These are phyloP conservation scores for Neoaliturus tenellus DNA, from an alignment of 2,888 invertebrate species.

Conservation along the genomic window DNA sequence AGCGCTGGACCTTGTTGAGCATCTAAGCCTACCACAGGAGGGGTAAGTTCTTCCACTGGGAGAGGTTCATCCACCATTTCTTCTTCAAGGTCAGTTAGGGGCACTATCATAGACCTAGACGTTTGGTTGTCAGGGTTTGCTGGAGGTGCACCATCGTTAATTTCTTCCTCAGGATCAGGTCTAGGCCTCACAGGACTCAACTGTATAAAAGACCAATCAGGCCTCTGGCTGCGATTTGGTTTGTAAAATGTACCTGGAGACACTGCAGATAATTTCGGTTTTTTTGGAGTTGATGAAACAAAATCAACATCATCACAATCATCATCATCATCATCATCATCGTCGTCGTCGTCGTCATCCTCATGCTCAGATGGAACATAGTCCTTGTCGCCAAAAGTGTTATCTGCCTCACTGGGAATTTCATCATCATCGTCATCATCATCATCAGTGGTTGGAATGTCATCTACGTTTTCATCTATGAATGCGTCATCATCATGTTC, in stretches of 20 bases:
- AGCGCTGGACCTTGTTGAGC: not conserved
- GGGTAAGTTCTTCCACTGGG: too few relatives aligned
- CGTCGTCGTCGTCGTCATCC: not conserved
- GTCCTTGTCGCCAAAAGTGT: too few relatives aligned
- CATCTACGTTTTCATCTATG: not conserved
- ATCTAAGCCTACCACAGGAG: not conserved
- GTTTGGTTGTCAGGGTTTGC: too few relatives aligned
- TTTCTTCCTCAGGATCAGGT: too few relatives aligned
- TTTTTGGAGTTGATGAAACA: not conserved
- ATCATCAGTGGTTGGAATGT: not conserved
- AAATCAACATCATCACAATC: not conserved
- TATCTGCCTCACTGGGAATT: too few relatives aligned
- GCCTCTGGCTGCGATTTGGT: not conserved
- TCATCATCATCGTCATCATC: not conserved
- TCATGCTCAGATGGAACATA: not conserved
- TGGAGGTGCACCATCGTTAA: too few relatives aligned
- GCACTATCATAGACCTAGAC: too few relatives aligned
- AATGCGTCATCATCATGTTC: not conserved
- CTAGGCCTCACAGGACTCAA: not conserved
- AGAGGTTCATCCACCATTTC: not conserved
- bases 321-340: not conserved
- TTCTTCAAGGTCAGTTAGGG: not conserved
- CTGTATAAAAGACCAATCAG: not conserved
- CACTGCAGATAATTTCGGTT: not conserved
- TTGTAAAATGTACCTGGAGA: not conserved